Evolutionary conservation across 1,140 invertebrate species (phyloP).

Genomic region (Trichonephila inaurata): DNA sequence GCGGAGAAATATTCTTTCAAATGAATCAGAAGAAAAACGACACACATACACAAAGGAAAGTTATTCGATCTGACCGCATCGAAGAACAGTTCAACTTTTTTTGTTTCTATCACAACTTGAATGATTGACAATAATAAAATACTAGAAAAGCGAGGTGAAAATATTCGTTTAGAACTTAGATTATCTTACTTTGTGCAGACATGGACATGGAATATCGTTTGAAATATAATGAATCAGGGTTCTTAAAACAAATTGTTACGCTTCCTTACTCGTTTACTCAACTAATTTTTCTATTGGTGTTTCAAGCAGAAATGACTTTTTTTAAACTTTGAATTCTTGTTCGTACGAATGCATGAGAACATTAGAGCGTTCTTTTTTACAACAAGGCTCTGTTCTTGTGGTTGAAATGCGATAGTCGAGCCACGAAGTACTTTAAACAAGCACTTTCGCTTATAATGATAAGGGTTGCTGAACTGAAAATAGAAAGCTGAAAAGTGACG

Average conservation of each 20-base stretch:
- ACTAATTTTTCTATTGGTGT: no score
- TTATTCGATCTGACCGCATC: not conserved
- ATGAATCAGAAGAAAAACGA: not conserved
- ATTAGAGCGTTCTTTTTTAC: not conserved
- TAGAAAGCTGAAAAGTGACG: not conserved
- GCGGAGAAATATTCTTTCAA: slow-evolving; percentile 2
- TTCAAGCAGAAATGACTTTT: no score
- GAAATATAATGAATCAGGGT: no score
- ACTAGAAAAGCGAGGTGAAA: not conserved
- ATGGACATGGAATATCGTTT: no score
- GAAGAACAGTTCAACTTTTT: not conserved
- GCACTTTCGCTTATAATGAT: not conserved
- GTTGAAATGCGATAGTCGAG: not conserved
- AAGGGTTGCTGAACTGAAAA: slow-evolving; percentile 27
- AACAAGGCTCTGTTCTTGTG: not conserved
- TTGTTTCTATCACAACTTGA: not conserved
- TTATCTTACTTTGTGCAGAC: no score
- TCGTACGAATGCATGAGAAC: not conserved
- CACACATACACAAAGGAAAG: not conserved
- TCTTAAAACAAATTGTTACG: no score
- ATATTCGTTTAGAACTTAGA: no score
- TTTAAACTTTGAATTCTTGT: not conserved
- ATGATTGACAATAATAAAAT: not conserved
- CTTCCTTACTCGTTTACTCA: no score
- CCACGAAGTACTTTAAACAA: not conserved